Conservation (phyloP, 2,113 vertebrate genomes). For the Orycteropus afer region DNA sequence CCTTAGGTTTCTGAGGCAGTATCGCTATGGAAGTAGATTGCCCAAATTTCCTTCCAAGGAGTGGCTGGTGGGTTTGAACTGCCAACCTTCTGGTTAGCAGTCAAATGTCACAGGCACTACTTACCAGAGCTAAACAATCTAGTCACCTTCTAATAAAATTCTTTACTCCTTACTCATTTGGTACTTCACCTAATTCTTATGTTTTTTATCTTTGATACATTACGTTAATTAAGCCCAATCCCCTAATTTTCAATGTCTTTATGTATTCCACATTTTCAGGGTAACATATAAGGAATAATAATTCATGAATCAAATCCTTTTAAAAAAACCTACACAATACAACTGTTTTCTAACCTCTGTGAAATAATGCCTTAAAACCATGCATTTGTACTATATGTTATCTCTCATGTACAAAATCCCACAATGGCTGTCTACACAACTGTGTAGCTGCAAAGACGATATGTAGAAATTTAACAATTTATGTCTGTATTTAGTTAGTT, state of each 20-base stretch:
- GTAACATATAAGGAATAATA: not conserved
- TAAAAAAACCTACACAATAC: not conserved
- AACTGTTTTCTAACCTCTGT: not conserved
- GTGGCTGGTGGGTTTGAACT: no score
- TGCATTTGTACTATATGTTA: not conserved
- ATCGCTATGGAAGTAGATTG: no score
- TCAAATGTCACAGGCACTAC: no score
- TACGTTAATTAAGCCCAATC: not conserved
- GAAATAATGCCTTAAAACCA: not conserved
- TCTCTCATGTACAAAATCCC: not conserved
- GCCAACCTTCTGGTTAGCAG: no score
- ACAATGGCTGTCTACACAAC: not conserved
- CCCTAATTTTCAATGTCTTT: not conserved
- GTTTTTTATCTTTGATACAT: not conserved
- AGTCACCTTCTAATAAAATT: not conserved
- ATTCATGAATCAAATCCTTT: not conserved
- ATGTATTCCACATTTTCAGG: not conserved
- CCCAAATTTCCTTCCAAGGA: no score
- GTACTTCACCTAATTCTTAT: not conserved
- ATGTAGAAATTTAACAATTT: conserved; percentile 21
- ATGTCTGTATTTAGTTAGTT: not conserved
- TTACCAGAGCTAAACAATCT: no score
- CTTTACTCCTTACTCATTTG: not conserved
- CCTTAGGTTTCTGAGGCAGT: no score
- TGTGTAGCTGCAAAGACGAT: not conserved